A percentile compares a stretch with the other conserved stretches of the same genome.
Conservation (phyloP, 2,113 vertebrate species). For the Kryptolebias marmoratus region DNA sequence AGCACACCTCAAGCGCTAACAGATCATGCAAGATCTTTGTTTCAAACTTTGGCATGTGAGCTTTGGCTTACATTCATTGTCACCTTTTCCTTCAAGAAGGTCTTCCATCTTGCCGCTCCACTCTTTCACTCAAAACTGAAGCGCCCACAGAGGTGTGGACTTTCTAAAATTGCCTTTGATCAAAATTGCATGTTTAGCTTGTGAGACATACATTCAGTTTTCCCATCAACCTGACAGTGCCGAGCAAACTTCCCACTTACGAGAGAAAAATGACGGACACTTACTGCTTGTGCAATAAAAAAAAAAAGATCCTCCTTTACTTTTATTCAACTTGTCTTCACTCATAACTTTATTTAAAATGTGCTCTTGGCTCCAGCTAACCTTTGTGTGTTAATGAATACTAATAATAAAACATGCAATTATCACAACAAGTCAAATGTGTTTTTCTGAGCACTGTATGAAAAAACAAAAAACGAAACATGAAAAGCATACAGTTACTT, state of each 20-base stretch:
- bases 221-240: slow-evolving; percentile 21
- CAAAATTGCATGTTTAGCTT: slow-evolving; percentile 29
- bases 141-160: slow-evolving; percentile 28
- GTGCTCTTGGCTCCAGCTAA: slow-evolving; percentile 28
- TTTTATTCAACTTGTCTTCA: slow-evolving; percentile 59
- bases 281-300: slow-evolving; percentile 33
- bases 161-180: slow-evolving; percentile 33
- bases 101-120: slow-evolving; percentile 26
- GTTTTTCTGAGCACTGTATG: slow-evolving; percentile 30
- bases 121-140: slow-evolving; percentile 47
- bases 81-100: slow-evolving; percentile 13
- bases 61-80: slow-evolving; percentile 27
- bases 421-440: slow-evolving; percentile 35
- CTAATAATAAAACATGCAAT: slow-evolving; percentile 53
- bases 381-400: slow-evolving; percentile 38
- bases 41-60: too few relatives aligned
- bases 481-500: slow-evolving; percentile 31
- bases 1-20: too few relatives aligned
- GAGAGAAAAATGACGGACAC: slow-evolving; percentile 41
- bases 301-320: slow-evolving; percentile 39
- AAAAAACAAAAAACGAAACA: slow-evolving; percentile 38
- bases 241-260: slow-evolving; percentile 42
- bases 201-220: slow-evolving; percentile 26
- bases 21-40: too few relatives aligned
- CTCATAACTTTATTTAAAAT: slow-evolving; percentile 64